Conservation (phyloP, 2,113 vertebrate genomes). For the Benitochromis conjunctus region DNA sequence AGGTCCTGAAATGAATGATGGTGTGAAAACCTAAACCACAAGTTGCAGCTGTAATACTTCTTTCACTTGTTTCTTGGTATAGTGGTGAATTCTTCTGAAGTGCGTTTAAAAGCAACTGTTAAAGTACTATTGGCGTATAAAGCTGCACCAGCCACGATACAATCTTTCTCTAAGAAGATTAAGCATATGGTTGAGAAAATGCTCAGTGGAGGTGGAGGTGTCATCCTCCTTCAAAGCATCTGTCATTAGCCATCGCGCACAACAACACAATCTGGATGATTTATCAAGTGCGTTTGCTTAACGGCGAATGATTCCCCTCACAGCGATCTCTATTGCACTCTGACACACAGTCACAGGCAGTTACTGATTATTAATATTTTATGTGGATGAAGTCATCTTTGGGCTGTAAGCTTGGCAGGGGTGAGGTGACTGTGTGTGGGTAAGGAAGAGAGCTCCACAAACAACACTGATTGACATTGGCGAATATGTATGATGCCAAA, state of each 20-base stretch:
- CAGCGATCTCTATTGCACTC: background rate
- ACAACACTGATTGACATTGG: background rate
- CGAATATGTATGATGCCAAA: background rate
- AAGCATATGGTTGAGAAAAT: constrained; percentile 44
- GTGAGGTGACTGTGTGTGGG: background rate
- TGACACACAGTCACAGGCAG: background rate
- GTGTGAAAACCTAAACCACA: background rate
- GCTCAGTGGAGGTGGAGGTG: background rate
- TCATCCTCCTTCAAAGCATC: constrained; percentile 14
- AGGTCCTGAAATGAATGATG: background rate
- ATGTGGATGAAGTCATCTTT: constrained; percentile 13
- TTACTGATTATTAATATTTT: background rate
- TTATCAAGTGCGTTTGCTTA: background rate
- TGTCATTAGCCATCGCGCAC: background rate
- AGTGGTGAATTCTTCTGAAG: background rate
- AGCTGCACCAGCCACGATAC: background rate
- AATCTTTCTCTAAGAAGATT: constrained; percentile 45
- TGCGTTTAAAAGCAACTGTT: background rate
- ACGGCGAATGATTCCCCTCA: background rate
- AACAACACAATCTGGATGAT: background rate
- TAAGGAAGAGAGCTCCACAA: background rate
- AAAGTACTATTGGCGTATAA: background rate
- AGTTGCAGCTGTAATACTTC: background rate
- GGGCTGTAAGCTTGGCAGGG: background rate
- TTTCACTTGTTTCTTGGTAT: background rate